Conservation (phyloP, 2,113 vertebrate species). For the Anhinga anhinga region DNA sequence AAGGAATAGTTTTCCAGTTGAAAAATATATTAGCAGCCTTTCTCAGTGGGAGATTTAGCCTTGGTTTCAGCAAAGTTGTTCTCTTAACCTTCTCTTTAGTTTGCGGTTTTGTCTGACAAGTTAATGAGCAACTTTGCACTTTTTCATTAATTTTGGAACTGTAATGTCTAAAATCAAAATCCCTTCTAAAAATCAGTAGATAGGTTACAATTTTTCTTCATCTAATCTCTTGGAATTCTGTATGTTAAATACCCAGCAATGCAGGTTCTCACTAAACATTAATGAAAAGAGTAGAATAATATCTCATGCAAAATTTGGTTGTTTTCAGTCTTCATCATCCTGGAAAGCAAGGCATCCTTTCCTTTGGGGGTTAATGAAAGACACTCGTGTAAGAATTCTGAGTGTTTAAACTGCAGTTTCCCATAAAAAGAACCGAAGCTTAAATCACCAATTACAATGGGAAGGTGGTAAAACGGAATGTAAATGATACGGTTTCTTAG, state of each 20-base stretch:
- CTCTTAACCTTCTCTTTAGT: not conserved
- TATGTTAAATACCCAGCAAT: not conserved
- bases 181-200: not conserved
- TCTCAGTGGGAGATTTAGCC: not conserved
- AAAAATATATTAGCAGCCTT: not conserved
- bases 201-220: not conserved
- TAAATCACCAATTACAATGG: not conserved
- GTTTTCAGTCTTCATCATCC: not conserved
- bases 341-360: not conserved
- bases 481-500: not conserved
- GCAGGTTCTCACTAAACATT: not conserved
- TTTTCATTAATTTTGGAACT: not conserved
- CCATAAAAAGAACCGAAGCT: not conserved
- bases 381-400: not conserved
- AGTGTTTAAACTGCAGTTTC: not conserved
- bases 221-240: not conserved
- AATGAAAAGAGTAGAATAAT: not conserved
- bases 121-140: not conserved
- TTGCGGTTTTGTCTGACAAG: not conserved
- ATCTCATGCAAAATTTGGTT: not conserved
- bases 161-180: not conserved
- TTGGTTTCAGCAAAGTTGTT: not conserved
- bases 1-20: constrained; percentile 4
- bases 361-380: not conserved
- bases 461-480: constrained; percentile 13